phyloP scores from a whole-genome alignment of 2,797 vertebrate genomes.

The Cossypha caffra region DNA sequence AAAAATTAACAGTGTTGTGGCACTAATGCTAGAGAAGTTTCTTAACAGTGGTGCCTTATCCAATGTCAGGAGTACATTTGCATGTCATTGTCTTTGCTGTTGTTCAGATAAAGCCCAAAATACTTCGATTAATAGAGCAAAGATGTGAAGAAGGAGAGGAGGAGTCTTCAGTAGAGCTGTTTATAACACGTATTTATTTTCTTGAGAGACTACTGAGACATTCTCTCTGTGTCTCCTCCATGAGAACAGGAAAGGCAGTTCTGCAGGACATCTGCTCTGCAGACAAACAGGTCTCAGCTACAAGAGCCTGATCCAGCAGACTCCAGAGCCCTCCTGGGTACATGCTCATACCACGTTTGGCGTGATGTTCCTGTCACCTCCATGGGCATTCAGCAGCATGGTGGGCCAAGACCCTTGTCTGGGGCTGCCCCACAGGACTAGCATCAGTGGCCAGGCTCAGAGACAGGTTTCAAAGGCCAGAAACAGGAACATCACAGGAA shows the following conservation, averaged over 20 bases:
- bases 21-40: background rate
- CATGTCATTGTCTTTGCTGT: background rate
- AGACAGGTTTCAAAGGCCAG: background rate
- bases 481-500: background rate
- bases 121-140: background rate
- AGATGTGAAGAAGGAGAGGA: background rate
- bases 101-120: background rate
- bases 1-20: background rate
- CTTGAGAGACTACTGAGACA: background rate
- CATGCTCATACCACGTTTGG: background rate
- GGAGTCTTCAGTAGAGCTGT: background rate
- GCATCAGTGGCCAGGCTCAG: background rate
- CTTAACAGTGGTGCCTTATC: background rate
- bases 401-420: background rate
- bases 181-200: background rate
- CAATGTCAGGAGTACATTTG: background rate
- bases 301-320: background rate
- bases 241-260: background rate
- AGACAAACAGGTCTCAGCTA: background rate
- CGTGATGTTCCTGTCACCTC: background rate
- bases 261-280: background rate
- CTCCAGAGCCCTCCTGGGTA: background rate
- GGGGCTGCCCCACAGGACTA: background rate
- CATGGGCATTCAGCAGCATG: background rate
- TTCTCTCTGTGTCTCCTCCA: background rate